Evolutionary conservation across 2,113 vertebrate species (phyloP).

Genomic region (Chamaea fasciata): DNA sequence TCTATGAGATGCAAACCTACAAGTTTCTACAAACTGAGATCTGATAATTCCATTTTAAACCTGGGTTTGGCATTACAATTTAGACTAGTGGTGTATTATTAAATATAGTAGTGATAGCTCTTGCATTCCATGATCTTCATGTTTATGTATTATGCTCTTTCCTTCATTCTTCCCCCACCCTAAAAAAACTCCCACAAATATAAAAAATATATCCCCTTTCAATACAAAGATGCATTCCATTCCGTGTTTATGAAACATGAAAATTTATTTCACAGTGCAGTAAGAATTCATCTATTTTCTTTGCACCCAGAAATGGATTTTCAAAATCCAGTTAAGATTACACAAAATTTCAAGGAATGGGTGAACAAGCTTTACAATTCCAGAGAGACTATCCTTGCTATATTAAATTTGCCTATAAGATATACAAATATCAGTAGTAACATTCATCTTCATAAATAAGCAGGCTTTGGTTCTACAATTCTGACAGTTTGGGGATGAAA

Average conservation of each 20-base stretch:
- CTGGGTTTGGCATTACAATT: neutral
- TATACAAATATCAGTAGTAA: neutral
- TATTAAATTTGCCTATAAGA: neutral
- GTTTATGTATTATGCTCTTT: neutral
- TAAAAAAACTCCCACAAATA: neutral
- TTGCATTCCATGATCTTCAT: neutral
- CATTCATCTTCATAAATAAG: neutral
- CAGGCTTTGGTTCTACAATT: neutral
- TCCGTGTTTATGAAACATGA: neutral
- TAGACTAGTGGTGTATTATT: neutral
- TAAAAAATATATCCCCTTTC: neutral
- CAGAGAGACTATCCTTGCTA: neutral
- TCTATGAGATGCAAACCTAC: neutral
- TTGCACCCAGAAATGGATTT: neutral
- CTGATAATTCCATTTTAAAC: neutral
- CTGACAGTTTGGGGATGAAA: neutral
- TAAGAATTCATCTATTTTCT: neutral
- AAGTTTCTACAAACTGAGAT: neutral
- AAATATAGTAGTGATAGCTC: neutral
- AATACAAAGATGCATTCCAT: neutral
- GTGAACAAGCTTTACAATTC: neutral
- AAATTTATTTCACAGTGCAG: neutral
- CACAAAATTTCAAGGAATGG: neutral
- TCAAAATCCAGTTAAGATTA: neutral
- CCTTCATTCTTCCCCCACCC: neutral